Base-by-base conservation (phyloP, 2,113 vertebrate species). In the Haemorhous mexicanus region DNA sequence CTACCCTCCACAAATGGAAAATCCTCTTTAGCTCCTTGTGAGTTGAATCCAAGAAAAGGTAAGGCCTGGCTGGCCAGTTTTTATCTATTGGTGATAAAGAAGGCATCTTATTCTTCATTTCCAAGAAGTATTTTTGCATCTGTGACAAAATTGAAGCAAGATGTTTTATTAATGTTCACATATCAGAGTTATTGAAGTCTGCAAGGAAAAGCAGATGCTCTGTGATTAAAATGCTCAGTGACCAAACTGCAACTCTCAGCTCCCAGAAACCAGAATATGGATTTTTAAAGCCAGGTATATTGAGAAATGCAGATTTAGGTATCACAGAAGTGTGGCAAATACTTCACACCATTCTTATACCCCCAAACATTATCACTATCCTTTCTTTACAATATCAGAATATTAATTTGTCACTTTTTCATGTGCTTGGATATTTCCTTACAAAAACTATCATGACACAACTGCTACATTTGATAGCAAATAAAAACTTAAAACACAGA, bases 1-100 rank as follows among this genome's bases (percentile, higher is more conserved):
- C 95, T 98, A 99, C 99, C 99, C 99, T 98, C 99, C 99, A 99
- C 93, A 99, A 96, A 92, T 99, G 99, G 97, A 99, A 99, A 97
- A 99, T 99, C 90, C 98, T 98, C 91, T 98, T 98, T 47, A 99
- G 98, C 58, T 99, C 98, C 61, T 98, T 98, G 96, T 99, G 99
- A 77, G 98, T 98, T 39, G 97, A 97, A 69, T 99, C 99, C 97
- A 99, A 96, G 97, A 99, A 99, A 37, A 98, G 92, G 97, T 99
- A 99, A 58, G 98, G 98, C 94, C 98, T 98, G 1, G 97, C 93
- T 13, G 99, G 99, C 99, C 99, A 99, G 88, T 97, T 99, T 96
- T 98, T 98, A 96, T 99, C 99, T 86, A 99, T 89, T n/a, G 99
- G 99, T 11, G 99, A 99, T 98, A 99, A 98, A 93, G 99, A 99